Evolutionary conservation across 1,140 invertebrate genomes (phyloP), one percentile per base, ranked within the genome.

Genomic region (Batillaria attramentaria): DNA sequence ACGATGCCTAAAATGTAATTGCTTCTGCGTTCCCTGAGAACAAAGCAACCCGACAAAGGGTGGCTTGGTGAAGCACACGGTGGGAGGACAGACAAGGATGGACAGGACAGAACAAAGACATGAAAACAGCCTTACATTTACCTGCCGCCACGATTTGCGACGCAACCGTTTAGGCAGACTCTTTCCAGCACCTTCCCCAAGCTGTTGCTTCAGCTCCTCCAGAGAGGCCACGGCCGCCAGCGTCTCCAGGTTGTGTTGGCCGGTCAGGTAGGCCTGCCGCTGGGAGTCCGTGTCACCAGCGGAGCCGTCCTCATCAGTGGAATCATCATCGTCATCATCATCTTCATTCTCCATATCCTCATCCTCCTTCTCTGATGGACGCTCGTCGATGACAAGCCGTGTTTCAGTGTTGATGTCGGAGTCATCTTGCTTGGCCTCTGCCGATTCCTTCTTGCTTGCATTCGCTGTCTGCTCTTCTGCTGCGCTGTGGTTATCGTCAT

Each of bases 111-210:
- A 16, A 33, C 69, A 72, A 46, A 46, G 50, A 50, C n/a, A 31
- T 28, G 46, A 62, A 79, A 60, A 50, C 24, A 46, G 18, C 37
- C 68, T 74, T 65, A 74, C 43, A 81, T 35, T 35, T 69, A 89
- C 88, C 88, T 89, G 88, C 82, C 86, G 83, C 88, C 87, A 89
- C 57, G 87, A 87, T 80, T 89, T 89, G 81, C 87, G 88, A 24
- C 88, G 76, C 73, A 86, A 60, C 18, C 88, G 82, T 78, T 89
- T 89, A 57, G n/a, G n/a, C n/a, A n/a, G n/a, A 82, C 77, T 81
- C 87, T 89, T 62, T 81, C 75, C 69, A 83, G 84, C 0, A 37
- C 41, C 68, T 39, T 24, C 77, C 57, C 79, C 81, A 3, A 76
- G 75, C 6, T 79, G 81, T 18, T 82, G 79, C 33, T 80, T 79